Evolutionary conservation across 1,140 invertebrate species (phyloP), one percentile per base, ranked within the genome.

Genomic region (Potamilus streckersoni): DNA sequence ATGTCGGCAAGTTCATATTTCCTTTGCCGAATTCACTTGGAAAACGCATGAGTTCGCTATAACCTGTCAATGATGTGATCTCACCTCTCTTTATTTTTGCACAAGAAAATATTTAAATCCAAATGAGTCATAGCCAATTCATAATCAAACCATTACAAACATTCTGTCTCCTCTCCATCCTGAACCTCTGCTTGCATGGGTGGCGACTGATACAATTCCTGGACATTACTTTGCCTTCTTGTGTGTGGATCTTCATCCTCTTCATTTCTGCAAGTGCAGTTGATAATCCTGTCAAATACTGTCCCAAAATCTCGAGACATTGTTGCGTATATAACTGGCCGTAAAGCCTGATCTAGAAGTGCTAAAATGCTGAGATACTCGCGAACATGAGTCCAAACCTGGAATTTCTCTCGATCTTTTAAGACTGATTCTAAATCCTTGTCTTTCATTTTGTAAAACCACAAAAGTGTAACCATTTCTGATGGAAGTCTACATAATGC

Each of bases 401-500:
- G 64, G n/a, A 58, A 77, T 62, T 77, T 77, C 49, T 71, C 59
- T n/a, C 20, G 60, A 58, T 77, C 75, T 31, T 72, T 27, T 66
- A 77, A 56, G 38, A 57, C 69, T 61, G 60, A 49, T 38, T 60
- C 49, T 20, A 72, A 64, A 27, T 77, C 69, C 62, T 56, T 73
- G 38, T 77, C 60, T 62, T 67, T 77, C 58, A 77, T 20, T 66
- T 79, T 79, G 71, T 84, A 84, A 49, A 81, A 72, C 27, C 82
- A 66, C 38, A 84, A 75, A 6, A 87, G 55, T 23, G 69, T 70
- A 3, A 83, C 66, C 17, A 82, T 79, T 65, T 86, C 82, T 63
- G 76, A 81, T 0, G 86, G 86, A 2, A 88, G 69, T 66, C 82
- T 81, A 71, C 82, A 87, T 27, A 87, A 64, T 15, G 79, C 74